Conservation (phyloP, 2,888 invertebrate species). For the Scaeva pyrastri region DNA sequence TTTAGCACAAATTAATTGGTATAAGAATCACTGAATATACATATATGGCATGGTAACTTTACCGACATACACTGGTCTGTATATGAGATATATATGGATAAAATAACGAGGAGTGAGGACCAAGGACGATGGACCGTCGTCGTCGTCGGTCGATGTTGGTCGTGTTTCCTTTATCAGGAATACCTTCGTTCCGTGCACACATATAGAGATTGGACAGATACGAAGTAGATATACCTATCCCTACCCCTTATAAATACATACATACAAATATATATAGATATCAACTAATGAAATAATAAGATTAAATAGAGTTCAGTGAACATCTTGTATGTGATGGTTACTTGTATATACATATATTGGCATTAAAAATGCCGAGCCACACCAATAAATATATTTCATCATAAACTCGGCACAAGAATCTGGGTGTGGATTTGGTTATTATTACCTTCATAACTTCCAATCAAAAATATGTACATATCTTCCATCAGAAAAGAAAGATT, state of each 20-base stretch:
- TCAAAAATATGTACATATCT: conserved; percentile 47
- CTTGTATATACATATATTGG: too few species aligned
- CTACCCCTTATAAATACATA: background rate
- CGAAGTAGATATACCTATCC: background rate
- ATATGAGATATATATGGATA: background rate
- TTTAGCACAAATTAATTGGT: conserved; percentile 76
- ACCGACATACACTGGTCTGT: background rate
- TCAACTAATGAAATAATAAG: conserved; percentile 72
- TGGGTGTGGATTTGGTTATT: conserved; percentile 55
- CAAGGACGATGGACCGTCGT: background rate
- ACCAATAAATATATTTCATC: conserved; percentile 62
- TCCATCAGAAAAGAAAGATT: conserved; percentile 9
- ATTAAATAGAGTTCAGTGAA: conserved; percentile 69
- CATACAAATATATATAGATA: too few species aligned
- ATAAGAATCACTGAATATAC: conserved; percentile 68
- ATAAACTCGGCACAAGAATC: conserved; percentile 43
- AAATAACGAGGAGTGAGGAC: background rate
- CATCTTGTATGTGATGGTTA: conserved; percentile 33
- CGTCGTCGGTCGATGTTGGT: background rate
- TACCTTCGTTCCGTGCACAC: conserved; percentile 9
- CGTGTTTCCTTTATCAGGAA: background rate
- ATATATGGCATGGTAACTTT: too few species aligned
- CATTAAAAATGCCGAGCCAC: conserved; percentile 2
- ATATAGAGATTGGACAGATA: conserved; percentile 19
- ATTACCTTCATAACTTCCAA: conserved; percentile 62